Conservation (phyloP, 2,113 vertebrate species). For the Xiphophorus hellerii region DNA sequence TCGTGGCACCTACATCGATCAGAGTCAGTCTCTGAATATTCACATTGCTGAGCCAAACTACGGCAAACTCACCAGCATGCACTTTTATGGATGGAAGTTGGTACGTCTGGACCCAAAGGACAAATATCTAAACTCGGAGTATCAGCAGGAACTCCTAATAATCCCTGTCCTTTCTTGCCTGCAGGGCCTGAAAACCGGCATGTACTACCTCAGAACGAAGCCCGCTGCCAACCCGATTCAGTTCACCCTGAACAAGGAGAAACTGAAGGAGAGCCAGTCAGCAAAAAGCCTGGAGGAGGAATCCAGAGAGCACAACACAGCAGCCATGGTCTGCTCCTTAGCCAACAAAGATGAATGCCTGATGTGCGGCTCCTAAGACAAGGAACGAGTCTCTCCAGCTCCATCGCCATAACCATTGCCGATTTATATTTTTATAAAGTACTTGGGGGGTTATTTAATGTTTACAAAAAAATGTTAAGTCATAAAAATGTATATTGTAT, state of each 20-base stretch:
- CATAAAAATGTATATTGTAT: slow-evolving; percentile 21
- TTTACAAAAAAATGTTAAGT: slow-evolving; percentile 10
- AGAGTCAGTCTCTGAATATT: slow-evolving; percentile 98
- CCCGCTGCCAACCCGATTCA: slow-evolving; percentile 97
- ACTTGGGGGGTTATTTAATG: slow-evolving; percentile 41
- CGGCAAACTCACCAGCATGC: slow-evolving; percentile 97
- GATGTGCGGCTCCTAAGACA: slow-evolving; percentile 91
- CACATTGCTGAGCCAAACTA: slow-evolving; percentile 98
- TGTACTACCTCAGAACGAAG: slow-evolving; percentile 96
- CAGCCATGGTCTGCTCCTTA: slow-evolving; percentile 95
- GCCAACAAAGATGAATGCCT: slow-evolving; percentile 93
- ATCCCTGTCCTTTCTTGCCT: not conserved
- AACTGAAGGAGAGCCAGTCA: slow-evolving; percentile 83
- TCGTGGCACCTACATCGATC: slow-evolving; percentile 94
- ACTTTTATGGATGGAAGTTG: slow-evolving; percentile 98
- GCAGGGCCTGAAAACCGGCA: slow-evolving; percentile 96
- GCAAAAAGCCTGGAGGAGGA: slow-evolving; percentile 76
- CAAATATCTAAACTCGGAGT: not conserved
- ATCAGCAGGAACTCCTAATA: not conserved
- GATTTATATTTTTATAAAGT: not conserved
- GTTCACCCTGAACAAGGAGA: slow-evolving; percentile 97
- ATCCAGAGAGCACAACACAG: slow-evolving; percentile 88
- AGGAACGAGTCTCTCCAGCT: not conserved
- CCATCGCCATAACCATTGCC: not conserved
- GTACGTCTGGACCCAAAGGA: slow-evolving; percentile 59